Conservation (phyloP, 2,888 invertebrate genomes). For the Ephialtes manifestator region DNA sequence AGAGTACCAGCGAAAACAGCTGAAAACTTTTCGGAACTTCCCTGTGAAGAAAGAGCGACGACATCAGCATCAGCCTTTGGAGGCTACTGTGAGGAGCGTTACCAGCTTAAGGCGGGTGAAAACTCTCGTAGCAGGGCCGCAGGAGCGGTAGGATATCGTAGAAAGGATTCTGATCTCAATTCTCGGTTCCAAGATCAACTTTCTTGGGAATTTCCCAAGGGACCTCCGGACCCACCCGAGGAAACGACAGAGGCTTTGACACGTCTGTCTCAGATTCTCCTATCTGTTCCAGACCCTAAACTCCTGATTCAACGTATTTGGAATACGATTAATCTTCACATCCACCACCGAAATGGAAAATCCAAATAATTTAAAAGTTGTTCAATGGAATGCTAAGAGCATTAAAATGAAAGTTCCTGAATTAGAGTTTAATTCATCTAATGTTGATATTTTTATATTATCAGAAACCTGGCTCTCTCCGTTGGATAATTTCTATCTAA, state of each 20-base stretch:
- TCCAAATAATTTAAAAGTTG: neutral
- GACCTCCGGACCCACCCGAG: neutral
- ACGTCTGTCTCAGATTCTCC: neutral
- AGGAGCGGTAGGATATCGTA: too few relatives aligned
- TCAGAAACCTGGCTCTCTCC: conserved; percentile 55
- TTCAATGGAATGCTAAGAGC: conserved; percentile 58
- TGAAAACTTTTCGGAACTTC: conserved; percentile 8
- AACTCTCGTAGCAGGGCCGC: too few relatives aligned
- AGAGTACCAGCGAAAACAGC: neutral
- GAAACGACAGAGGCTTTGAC: neutral
- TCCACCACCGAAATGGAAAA: conserved; percentile 8
- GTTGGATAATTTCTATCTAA: conserved; percentile 20
- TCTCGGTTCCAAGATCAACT: neutral
- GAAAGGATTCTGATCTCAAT: too few relatives aligned
- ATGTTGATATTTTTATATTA: conserved; percentile 51
- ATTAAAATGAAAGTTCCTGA: conserved; percentile 48
- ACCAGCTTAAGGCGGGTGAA: too few relatives aligned
- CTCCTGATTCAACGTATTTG: conserved; percentile 12
- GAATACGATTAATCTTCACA: conserved; percentile 14
- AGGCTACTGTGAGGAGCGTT: too few relatives aligned
- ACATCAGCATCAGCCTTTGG: too few relatives aligned
- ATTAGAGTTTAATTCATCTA: conserved; percentile 27
- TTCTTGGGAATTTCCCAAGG: neutral
- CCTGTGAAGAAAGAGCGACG: neutral
- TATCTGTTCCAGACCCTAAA: neutral